Conservation (phyloP, 2,797 vertebrate genomes). For the Rhabdomys pumilio region DNA sequence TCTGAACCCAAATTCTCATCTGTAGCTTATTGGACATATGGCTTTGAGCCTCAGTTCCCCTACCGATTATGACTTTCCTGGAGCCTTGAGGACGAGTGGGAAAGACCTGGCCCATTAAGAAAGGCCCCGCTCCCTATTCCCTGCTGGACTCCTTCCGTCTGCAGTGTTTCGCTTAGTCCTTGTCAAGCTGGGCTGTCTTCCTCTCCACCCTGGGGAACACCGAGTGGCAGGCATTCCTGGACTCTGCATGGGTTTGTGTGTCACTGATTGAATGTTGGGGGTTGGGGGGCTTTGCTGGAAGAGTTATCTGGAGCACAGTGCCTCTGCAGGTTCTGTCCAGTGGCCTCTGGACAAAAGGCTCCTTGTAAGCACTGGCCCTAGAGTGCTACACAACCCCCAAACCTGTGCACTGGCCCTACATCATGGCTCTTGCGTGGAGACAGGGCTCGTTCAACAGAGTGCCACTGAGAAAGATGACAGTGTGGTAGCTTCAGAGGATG, state of each 20-base stretch:
- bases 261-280: neutral
- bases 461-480: neutral
- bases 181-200: neutral
- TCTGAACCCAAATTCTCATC: neutral
- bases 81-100: neutral
- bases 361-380: neutral
- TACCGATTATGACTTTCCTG: neutral
- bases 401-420: neutral
- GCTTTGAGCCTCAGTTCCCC: neutral
- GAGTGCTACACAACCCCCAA: neutral
- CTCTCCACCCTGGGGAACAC: neutral
- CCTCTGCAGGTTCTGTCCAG: neutral
- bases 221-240: neutral
- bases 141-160: neutral
- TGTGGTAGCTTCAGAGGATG: neutral
- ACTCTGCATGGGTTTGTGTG: neutral
- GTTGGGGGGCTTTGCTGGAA: neutral
- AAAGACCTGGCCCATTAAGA: neutral
- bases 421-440: neutral
- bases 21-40: neutral
- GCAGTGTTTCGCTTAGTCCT: neutral
- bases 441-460: neutral
- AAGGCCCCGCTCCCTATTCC: neutral
- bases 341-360: neutral
- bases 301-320: neutral